Evolutionary conservation across 2,797 vertebrate genomes (phyloP), one percentile per base, ranked within the genome.

Genomic region (Urophycis tenuis): DNA sequence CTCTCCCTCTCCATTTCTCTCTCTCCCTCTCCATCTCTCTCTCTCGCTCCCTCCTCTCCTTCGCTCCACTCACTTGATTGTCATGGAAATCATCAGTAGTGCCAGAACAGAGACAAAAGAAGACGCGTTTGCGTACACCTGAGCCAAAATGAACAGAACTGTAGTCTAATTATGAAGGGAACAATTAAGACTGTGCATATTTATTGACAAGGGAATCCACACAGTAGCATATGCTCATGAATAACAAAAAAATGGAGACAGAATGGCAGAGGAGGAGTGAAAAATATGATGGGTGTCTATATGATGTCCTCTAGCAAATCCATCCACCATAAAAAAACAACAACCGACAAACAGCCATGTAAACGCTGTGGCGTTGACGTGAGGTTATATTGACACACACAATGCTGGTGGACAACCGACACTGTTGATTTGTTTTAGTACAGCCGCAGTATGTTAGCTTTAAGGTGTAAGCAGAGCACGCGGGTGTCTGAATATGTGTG

Each of bases 31-130:
- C 80, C 84, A 78, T 85, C 80, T 49, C 82, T 87, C 77, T 75
- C 85, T 85, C 72, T 29, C 87, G 74, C 85, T 85, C 72, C 31
- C 87, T 87, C n/a, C n/a, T 29, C 87, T 87, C 82, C 60, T 29
- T 29, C 60, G 10, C 60, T 67, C 25, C 49, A 60, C 85, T 86
- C 88, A 84, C 86, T 90, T 81, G 84, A 91, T 92, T 92, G 90
- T 91, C 90, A 92, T 92, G 91, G 90, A 91, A 92, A 92, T 92
- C 88, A 90, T 90, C 86, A 84, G 87, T 91, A 85, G 88, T 91
- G 89, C 91, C 91, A 91, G 91, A 88, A 75, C 79, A 31, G 86
- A 88, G 85, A 91, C 90, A 91, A 91, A 91, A 90, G 90, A 88
- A 90, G 85, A 77, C 79, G 83, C 85, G 87, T 86, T 81, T 88